These are phyloP conservation scores for Sebastiscus albofasciatus DNA, from an alignment of 2,797 vertebrate genomes.

Conservation along the genomic window DNA sequence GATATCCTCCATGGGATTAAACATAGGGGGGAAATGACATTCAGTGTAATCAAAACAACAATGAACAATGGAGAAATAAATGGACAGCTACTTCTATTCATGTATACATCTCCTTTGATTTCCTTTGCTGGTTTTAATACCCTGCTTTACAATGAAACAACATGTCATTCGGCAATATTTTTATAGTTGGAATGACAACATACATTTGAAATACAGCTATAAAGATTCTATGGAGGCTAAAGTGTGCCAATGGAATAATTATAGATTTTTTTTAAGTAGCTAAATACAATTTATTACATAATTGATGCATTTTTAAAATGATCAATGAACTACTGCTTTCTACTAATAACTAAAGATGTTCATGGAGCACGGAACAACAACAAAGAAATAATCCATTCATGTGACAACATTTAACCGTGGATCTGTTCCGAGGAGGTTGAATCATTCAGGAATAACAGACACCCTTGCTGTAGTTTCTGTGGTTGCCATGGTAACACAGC, in stretches of 20 bases:
- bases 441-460: background rate
- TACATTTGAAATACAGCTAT: background rate
- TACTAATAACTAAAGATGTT: background rate
- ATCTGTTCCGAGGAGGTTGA: background rate
- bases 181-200: background rate
- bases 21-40: background rate
- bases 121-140: background rate
- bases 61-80: background rate
- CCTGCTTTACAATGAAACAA: background rate
- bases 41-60: background rate
- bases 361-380: background rate
- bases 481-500: background rate
- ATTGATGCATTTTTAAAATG: background rate
- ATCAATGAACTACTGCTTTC: background rate
- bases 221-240: background rate
- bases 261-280: background rate
- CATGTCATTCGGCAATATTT: background rate
- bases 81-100: background rate
- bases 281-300: background rate
- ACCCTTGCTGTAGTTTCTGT: background rate
- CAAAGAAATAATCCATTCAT: too few species aligned
- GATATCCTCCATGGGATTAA: slow-evolving; percentile 73
- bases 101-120: background rate
- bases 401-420: background rate
- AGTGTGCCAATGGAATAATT: background rate